These are phyloP conservation scores for Leptestheria dahalacensis DNA, from an alignment of 1,140 invertebrate genomes.

Conservation along the genomic window DNA sequence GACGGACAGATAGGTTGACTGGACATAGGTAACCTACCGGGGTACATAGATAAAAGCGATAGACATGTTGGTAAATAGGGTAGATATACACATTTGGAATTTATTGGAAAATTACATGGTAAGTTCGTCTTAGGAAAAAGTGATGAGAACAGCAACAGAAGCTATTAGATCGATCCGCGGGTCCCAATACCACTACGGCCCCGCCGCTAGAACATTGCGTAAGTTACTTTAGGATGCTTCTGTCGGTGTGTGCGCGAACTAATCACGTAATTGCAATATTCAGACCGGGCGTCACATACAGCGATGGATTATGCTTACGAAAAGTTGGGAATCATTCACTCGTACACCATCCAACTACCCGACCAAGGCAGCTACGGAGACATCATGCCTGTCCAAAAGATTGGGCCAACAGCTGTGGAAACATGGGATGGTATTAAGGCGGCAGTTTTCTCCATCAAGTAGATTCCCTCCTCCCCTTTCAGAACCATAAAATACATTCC, in stretches of 20 bases:
- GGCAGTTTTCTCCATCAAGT: slow-evolving; percentile 14
- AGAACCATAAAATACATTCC: too few relatives aligned
- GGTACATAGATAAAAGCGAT: too few relatives aligned
- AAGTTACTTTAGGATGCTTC: too few relatives aligned
- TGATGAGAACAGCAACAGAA: slow-evolving; percentile 15
- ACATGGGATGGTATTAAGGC: slow-evolving; percentile 34
- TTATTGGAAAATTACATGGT: too few relatives aligned
- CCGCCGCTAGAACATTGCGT: slow-evolving; percentile 7
- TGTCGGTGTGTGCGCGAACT: neutral
- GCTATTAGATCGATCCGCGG: slow-evolving; percentile 19
- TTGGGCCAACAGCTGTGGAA: slow-evolving; percentile 36
- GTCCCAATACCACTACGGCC: slow-evolving; percentile 15
- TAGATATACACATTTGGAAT: too few relatives aligned
- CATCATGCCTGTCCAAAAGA: slow-evolving; percentile 31
- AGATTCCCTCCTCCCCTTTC: too few relatives aligned
- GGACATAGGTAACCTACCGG: too few relatives aligned
- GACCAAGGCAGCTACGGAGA: slow-evolving; percentile 33
- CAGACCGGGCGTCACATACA: slow-evolving; percentile 31
- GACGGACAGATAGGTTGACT: too few relatives aligned
- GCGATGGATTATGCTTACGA: slow-evolving; percentile 32
- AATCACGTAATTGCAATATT: neutral
- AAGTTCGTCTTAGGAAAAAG: slow-evolving; percentile 19
- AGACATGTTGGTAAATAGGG: too few relatives aligned
- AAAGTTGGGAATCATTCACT: slow-evolving; percentile 26
- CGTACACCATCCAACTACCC: slow-evolving; percentile 30